These are phyloP conservation scores for Morone saxatilis DNA, from an alignment of 2,113 vertebrate species.

Conservation along the genomic window DNA sequence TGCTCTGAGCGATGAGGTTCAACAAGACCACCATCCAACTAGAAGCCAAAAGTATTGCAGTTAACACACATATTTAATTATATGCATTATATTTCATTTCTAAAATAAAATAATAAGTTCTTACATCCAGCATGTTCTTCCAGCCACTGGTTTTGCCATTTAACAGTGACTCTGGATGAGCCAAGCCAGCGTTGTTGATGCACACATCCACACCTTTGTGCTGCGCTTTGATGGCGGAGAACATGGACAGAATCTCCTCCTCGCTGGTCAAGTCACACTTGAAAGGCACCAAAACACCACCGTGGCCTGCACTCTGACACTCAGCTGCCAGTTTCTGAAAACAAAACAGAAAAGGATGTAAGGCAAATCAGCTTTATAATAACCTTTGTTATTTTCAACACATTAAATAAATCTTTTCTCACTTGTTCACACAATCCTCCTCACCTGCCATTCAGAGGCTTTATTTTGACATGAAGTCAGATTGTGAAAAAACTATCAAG, in stretches of 20 bases:
- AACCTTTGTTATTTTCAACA: too few relatives aligned
- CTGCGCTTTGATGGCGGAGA: slow-evolving; percentile 86
- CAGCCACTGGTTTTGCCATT: slow-evolving; percentile 88
- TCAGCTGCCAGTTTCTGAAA: slow-evolving; percentile 89
- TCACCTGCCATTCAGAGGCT: neutral
- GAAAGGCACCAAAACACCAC: slow-evolving; percentile 87
- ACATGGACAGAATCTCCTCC: slow-evolving; percentile 93
- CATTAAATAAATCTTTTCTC: neutral
- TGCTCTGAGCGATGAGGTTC: too few relatives aligned
- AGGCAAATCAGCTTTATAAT: neutral
- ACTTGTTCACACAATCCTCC: neutral
- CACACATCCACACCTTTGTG: slow-evolving; percentile 91
- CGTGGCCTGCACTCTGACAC: slow-evolving; percentile 86
- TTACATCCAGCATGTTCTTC: slow-evolving; percentile 92
- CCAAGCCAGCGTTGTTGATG: slow-evolving; percentile 93
- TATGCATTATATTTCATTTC: neutral
- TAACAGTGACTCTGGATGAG: slow-evolving; percentile 86
- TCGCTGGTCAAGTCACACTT: slow-evolving; percentile 90
- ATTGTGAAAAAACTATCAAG: too few relatives aligned
- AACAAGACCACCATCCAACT: neutral
- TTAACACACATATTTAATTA: neutral
- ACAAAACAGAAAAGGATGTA: neutral
- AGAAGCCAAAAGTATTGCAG: neutral
- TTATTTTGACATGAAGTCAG: neutral
- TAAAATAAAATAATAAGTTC: slow-evolving; percentile 13